phyloP scores from a whole-genome alignment of 2,797 vertebrate genomes.

The Hylomyscus alleni region DNA sequence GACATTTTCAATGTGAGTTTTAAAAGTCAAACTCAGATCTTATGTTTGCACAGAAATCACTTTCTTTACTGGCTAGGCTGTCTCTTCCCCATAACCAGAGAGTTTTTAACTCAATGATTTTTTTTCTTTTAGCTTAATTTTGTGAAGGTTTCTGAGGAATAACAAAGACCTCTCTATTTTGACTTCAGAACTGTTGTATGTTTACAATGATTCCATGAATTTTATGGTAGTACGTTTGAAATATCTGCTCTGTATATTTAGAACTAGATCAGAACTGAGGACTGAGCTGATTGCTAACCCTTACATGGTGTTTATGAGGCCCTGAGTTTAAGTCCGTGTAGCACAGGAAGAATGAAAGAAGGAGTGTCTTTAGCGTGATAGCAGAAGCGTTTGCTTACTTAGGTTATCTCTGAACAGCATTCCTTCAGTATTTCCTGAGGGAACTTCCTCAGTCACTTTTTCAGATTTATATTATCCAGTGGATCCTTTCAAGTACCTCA shows the following conservation, averaged over 20 bases:
- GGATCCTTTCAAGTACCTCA: not conserved
- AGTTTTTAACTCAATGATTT: not conserved
- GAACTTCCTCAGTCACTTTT: slow-evolving; percentile 19
- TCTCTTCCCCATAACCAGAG: not conserved
- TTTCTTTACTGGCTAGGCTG: not conserved
- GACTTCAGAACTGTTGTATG: not conserved
- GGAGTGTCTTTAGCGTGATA: not conserved
- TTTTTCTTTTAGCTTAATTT: not conserved
- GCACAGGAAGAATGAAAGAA: not conserved
- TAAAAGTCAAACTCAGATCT: not conserved
- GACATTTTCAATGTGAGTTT: not conserved
- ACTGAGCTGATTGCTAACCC: not conserved
- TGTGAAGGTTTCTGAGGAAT: not conserved
- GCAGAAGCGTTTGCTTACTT: not conserved
- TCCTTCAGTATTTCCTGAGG: not conserved
- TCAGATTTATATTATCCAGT: not conserved
- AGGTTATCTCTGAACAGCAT: not conserved
- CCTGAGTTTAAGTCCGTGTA: not conserved
- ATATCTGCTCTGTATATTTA: not conserved
- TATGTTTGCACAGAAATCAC: no score
- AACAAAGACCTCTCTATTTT: not conserved
- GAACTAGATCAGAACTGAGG: not conserved
- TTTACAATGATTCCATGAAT: slow-evolving; percentile 24
- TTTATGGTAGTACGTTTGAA: slow-evolving; percentile 14
- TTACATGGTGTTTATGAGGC: not conserved